Evolutionary conservation across 53 echinoderm and acorn worm species (phyloP).

Genomic region (Echinometra lucunter): DNA sequence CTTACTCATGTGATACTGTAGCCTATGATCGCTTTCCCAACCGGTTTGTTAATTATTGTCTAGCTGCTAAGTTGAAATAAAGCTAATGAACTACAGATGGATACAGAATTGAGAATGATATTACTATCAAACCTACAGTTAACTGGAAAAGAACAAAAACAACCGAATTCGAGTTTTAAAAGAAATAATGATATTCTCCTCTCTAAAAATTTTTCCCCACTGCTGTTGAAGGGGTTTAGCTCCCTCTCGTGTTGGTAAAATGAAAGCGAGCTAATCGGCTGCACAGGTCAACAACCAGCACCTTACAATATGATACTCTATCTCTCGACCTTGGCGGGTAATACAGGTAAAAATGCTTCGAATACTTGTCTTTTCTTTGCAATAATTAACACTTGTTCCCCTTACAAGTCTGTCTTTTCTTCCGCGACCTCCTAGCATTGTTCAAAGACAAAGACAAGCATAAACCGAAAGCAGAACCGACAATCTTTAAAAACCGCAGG

Average conservation of each 20-base stretch:
- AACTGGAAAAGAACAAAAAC: too few relatives aligned
- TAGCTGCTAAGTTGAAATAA: too few relatives aligned
- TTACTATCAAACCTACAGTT: too few relatives aligned
- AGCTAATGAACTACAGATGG: too few relatives aligned
- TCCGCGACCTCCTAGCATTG: conserved; percentile 8
- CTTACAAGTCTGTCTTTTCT: conserved; percentile 11
- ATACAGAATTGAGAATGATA: too few relatives aligned
- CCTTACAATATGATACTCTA: background rate
- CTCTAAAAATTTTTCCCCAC: background rate
- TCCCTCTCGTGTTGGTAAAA: background rate
- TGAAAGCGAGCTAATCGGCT: background rate
- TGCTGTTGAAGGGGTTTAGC: background rate
- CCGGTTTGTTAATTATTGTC: too few relatives aligned
- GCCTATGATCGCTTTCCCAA: too few relatives aligned
- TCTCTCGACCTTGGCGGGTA: background rate
- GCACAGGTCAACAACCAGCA: conserved; percentile 13
- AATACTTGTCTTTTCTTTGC: conserved; percentile 17
- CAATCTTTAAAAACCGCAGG: conserved; percentile 19
- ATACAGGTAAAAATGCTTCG: conserved; percentile 15
- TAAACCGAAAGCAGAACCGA: conserved; percentile 17
- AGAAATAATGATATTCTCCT: too few relatives aligned
- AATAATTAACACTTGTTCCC: background rate
- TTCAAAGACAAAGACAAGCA: background rate
- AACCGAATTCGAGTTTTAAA: too few relatives aligned
- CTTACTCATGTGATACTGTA: too few relatives aligned